A percentile compares a stretch with the other conserved stretches of the same genome.
These are phyloP conservation scores for Gymnoscopelus braueri DNA, from an alignment of 2,797 vertebrate species.

Conservation along the genomic window DNA sequence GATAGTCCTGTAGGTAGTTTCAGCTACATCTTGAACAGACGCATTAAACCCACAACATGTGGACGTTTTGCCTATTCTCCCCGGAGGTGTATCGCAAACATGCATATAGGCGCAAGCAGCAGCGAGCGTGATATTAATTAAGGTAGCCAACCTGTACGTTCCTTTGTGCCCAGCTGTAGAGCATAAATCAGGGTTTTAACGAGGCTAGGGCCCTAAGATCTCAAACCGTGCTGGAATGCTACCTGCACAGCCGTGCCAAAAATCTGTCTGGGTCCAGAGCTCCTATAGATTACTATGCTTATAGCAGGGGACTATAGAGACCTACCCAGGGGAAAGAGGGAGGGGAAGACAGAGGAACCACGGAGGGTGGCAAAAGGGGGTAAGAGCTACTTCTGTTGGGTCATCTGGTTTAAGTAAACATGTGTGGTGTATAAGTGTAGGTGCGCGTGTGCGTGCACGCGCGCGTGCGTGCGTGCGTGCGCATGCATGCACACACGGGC, in stretches of 20 bases:
- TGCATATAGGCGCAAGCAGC: conserved; percentile 57
- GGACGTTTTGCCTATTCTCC: conserved; percentile 57
- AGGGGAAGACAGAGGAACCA: conserved; percentile 48
- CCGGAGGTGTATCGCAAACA: conserved; percentile 65
- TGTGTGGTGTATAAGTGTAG: conserved; percentile 18
- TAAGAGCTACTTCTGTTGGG: conserved; percentile 69
- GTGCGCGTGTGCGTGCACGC: conserved; percentile 6
- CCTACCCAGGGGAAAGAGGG: conserved; percentile 62
- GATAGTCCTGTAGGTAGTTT: background rate
- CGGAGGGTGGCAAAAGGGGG: conserved; percentile 61
- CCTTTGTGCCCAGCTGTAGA: conserved; percentile 76
- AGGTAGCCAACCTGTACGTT: conserved; percentile 77
- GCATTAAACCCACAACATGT: conserved; percentile 51
- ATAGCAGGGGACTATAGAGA: conserved; percentile 66
- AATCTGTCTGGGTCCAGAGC: conserved; percentile 84
- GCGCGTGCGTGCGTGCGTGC: conserved; percentile 14
- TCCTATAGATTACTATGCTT: conserved; percentile 80
- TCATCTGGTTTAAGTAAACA: conserved; percentile 72
- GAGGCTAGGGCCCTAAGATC: conserved; percentile 78
- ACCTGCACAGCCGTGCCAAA: conserved; percentile 86
- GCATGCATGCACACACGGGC: background rate
- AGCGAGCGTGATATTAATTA: conserved; percentile 74
- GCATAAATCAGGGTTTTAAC: conserved; percentile 82
- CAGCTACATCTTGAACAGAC: too few species aligned
- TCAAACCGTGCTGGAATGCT: conserved; percentile 88